These are phyloP conservation scores for Scaptomyza montana DNA, from an alignment of 1,140 invertebrate species.

Conservation along the genomic window DNA sequence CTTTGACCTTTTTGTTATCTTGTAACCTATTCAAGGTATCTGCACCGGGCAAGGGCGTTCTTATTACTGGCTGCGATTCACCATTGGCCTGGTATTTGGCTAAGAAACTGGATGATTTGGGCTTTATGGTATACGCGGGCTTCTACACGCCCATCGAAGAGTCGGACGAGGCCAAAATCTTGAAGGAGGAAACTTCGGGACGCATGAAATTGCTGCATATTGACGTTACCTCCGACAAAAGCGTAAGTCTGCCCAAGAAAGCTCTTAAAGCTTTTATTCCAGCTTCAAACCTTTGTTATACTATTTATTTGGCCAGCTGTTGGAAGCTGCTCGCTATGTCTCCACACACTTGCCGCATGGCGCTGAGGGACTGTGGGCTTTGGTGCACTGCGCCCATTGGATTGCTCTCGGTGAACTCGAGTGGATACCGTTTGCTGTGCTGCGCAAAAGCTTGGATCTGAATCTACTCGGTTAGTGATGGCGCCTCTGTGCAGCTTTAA, in stretches of 20 bases:
- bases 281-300: slow-evolving; percentile 2
- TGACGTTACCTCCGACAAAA: slow-evolving; percentile 89
- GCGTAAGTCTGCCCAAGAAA: slow-evolving; percentile 82
- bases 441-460: slow-evolving; percentile 90
- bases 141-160: slow-evolving; percentile 88
- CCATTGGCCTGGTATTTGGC: slow-evolving; percentile 90
- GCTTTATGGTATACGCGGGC: slow-evolving; percentile 92
- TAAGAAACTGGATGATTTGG: slow-evolving; percentile 90
- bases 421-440: slow-evolving; percentile 91
- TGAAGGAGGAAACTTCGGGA: slow-evolving; percentile 90
- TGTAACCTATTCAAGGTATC: slow-evolving; percentile 86
- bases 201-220: slow-evolving; percentile 90
- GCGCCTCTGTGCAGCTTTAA: slow-evolving; percentile 24
- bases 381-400: slow-evolving; percentile 95
- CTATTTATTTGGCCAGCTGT: slow-evolving; percentile 84
- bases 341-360: slow-evolving; percentile 90
- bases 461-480: slow-evolving; percentile 87
- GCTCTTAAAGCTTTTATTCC: slow-evolving; percentile 39
- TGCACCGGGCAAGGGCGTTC: slow-evolving; percentile 90
- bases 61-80: slow-evolving; percentile 94
- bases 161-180: slow-evolving; percentile 87
- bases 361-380: slow-evolving; percentile 92
- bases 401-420: slow-evolving; percentile 94
- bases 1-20: not conserved
- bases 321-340: slow-evolving; percentile 89